These are phyloP conservation scores for Athalia cordata DNA, from an alignment of 2,888 invertebrate species.

Conservation along the genomic window DNA sequence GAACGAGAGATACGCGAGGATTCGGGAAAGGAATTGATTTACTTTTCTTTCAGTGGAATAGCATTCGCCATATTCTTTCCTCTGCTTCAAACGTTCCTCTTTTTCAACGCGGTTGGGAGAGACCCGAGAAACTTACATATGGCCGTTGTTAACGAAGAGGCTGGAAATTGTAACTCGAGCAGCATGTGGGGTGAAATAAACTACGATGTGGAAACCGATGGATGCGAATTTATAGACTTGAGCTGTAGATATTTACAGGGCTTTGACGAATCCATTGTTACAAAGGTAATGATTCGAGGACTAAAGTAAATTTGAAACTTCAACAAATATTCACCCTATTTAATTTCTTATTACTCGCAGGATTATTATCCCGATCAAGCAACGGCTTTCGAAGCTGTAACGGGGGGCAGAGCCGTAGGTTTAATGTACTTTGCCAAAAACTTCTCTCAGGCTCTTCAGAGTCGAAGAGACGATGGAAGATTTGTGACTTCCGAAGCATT, in stretches of 20 bases:
- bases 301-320: too few relatives aligned
- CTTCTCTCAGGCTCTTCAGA: constrained; percentile 81
- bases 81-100: constrained; percentile 85
- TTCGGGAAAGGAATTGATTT: not conserved
- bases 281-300: constrained; percentile 68
- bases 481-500: constrained; percentile 69
- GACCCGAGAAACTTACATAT: constrained; percentile 84
- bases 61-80: constrained; percentile 89
- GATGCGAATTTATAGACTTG: constrained; percentile 76
- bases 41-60: constrained; percentile 80
- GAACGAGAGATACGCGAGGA: not conserved
- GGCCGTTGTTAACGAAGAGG: constrained; percentile 88
- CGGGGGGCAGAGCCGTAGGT: constrained; percentile 77
- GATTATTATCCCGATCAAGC: constrained; percentile 75
- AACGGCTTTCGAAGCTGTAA: constrained; percentile 76
- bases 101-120: constrained; percentile 87
- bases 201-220: constrained; percentile 65
- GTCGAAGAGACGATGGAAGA: constrained; percentile 77
- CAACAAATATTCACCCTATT: too few relatives aligned
- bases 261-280: constrained; percentile 77
- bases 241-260: constrained; percentile 79
- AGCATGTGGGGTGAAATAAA: constrained; percentile 71
- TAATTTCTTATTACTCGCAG: constrained; percentile 59
- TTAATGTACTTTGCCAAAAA: constrained; percentile 82
- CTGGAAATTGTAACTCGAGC: constrained; percentile 72